These are phyloP conservation scores for Paraplagusia blochii DNA, from an alignment of 2,113 vertebrate species.

Conservation along the genomic window DNA sequence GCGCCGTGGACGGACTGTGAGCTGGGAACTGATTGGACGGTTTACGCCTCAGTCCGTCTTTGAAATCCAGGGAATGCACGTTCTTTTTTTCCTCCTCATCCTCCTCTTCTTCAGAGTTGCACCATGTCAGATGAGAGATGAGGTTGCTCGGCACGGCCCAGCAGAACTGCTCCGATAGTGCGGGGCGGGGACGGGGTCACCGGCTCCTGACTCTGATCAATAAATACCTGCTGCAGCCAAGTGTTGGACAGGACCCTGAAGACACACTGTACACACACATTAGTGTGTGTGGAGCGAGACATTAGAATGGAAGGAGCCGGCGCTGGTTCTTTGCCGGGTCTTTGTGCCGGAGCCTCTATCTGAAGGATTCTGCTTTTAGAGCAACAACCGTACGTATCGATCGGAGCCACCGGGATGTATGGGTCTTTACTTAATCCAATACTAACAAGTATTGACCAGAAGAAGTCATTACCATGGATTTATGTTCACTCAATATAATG, in stretches of 20 bases:
- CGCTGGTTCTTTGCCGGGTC: conserved; percentile 26
- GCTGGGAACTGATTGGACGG: conserved; percentile 36
- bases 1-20: conserved; percentile 27
- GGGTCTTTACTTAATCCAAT: conserved; percentile 64
- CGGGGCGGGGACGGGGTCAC: conserved; percentile 76
- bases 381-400: conserved; percentile 60
- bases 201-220: conserved; percentile 83
- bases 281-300: conserved; percentile 50
- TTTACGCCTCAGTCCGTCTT: too few species aligned
- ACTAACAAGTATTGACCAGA: conserved; percentile 63
- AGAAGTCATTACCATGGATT: conserved; percentile 64
- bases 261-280: conserved; percentile 51
- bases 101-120: conserved; percentile 53
- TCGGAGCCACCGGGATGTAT: conserved; percentile 52
- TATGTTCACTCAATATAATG: conserved; percentile 68
- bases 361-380: conserved; percentile 52
- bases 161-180: conserved; percentile 67
- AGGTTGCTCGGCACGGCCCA: conserved; percentile 77
- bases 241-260: conserved; percentile 51
- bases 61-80: conserved; percentile 79
- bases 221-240: conserved; percentile 80
- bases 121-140: conserved; percentile 80
- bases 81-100: conserved; percentile 40
- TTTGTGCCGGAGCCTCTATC: conserved; percentile 22
- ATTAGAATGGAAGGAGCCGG: conserved; percentile 36